These are phyloP conservation scores for Riptortus pedestris DNA, from an alignment of 1,140 invertebrate genomes.

Conservation along the genomic window DNA sequence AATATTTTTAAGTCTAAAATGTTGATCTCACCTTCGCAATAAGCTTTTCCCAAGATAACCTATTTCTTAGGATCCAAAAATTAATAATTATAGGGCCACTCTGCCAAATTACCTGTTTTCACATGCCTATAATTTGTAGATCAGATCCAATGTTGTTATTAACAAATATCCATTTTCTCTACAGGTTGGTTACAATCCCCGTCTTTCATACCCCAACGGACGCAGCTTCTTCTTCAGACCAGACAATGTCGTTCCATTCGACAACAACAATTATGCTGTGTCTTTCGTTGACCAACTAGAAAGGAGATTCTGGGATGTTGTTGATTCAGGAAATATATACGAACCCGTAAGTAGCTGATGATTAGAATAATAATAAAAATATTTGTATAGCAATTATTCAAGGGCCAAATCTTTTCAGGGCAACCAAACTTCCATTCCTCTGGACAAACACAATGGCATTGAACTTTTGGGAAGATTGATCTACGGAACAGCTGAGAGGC, in stretches of 20 bases:
- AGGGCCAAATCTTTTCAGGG: too few species aligned
- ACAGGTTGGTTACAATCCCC: constrained; percentile 28
- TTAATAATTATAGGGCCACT: too few species aligned
- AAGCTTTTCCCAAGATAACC: too few species aligned
- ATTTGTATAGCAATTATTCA: too few species aligned
- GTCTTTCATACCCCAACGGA: constrained; percentile 24
- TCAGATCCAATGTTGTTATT: too few species aligned
- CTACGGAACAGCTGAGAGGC: constrained; percentile 4
- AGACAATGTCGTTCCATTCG: background rate
- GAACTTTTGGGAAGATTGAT: constrained; percentile 14
- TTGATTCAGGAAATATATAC: constrained; percentile 2
- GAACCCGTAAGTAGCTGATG: background rate
- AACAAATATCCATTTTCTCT: too few species aligned
- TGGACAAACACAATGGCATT: constrained; percentile 14
- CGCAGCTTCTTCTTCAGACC: constrained; percentile 22
- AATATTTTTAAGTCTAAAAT: too few species aligned
- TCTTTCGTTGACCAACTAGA: constrained; percentile 18
- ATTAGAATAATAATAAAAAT: too few species aligned
- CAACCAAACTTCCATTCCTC: constrained; percentile 33
- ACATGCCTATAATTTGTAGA: too few species aligned
- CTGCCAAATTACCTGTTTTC: too few species aligned
- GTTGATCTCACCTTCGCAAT: too few species aligned
- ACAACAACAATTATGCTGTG: constrained; percentile 12
- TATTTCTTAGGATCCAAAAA: too few species aligned
- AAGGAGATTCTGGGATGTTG: constrained; percentile 19